These are phyloP conservation scores for Cantharis flavilabris DNA, from an alignment of 2,888 invertebrate species.

Conservation along the genomic window DNA sequence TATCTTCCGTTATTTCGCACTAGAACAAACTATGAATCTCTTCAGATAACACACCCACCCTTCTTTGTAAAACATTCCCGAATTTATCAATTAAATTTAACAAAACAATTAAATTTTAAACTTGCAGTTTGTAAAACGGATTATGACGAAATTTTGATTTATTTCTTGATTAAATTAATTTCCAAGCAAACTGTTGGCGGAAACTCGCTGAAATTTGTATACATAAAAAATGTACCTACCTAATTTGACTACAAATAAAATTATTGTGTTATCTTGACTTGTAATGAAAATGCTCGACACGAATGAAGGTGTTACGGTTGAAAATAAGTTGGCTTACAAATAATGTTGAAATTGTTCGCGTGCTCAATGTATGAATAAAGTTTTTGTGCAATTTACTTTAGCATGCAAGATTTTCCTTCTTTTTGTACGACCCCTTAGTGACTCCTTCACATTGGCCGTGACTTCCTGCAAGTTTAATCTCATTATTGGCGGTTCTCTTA, in stretches of 20 bases:
- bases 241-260: neutral
- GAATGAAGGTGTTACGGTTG: neutral
- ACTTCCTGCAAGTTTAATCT: constrained; percentile 36
- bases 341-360: constrained; percentile 17
- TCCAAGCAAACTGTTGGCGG: neutral
- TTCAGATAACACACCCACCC: constrained; percentile 42
- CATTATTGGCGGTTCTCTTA: constrained; percentile 34
- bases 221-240: neutral
- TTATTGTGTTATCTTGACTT: neutral
- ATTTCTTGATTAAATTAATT: neutral
- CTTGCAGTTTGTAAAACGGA: neutral
- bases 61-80: constrained; percentile 40
- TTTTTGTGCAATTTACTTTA: constrained; percentile 8
- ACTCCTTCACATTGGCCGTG: constrained; percentile 25
- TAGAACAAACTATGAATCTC: constrained; percentile 34
- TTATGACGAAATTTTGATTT: neutral
- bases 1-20: constrained; percentile 41
- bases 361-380: constrained; percentile 10
- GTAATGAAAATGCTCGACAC: neutral
- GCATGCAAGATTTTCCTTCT: constrained; percentile 28
- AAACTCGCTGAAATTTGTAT: neutral
- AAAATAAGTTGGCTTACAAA: constrained; percentile 6
- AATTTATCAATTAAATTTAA: constrained; percentile 42
- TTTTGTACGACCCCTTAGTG: constrained; percentile 31
- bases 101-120: neutral